phyloP scores from a whole-genome alignment of 2,888 invertebrate genomes.

The Aleiodes leptofemur region DNA sequence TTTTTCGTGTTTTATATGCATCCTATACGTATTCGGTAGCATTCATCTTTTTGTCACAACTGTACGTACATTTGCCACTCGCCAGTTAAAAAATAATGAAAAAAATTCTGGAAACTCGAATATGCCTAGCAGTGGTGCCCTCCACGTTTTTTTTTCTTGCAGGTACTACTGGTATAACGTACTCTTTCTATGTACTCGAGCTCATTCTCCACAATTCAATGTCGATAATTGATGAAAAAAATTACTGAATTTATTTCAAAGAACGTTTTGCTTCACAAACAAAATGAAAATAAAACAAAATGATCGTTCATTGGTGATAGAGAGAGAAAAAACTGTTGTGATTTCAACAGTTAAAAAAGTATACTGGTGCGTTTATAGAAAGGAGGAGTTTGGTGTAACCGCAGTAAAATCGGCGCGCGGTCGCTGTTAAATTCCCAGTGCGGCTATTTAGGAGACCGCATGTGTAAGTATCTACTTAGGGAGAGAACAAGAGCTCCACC shows the following conservation, averaged over 20 bases:
- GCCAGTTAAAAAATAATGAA: not conserved
- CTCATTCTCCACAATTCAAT: not conserved
- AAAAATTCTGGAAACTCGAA: slow-evolving; percentile 14
- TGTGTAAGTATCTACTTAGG: slow-evolving; percentile 54
- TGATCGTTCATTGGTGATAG: too few species aligned
- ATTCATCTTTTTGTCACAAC: slow-evolving; percentile 1
- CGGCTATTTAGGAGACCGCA: slow-evolving; percentile 47
- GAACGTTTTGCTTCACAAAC: not conserved
- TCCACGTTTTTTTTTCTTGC: too few species aligned
- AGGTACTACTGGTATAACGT: not conserved
- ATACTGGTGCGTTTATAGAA: not conserved
- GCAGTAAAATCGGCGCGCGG: slow-evolving; percentile 39
- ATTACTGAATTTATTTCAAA: too few species aligned
- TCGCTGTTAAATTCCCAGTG: slow-evolving; percentile 41
- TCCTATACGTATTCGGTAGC: slow-evolving; percentile 2
- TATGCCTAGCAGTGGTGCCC: too few species aligned
- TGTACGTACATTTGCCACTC: slow-evolving; percentile 19
- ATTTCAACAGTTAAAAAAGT: not conserved
- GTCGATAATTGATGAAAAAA: too few species aligned
- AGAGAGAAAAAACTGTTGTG: not conserved
- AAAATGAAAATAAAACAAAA: too few species aligned
- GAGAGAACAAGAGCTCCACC: slow-evolving; percentile 23
- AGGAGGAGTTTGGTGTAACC: slow-evolving; percentile 6
- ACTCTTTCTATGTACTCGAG: slow-evolving; percentile 4
- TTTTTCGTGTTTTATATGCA: slow-evolving; percentile 15